A percentile compares a stretch with the other conserved stretches of the same genome.
Conservation (phyloP, 2,888 invertebrate genomes). For the Rapana venosa region DNA sequence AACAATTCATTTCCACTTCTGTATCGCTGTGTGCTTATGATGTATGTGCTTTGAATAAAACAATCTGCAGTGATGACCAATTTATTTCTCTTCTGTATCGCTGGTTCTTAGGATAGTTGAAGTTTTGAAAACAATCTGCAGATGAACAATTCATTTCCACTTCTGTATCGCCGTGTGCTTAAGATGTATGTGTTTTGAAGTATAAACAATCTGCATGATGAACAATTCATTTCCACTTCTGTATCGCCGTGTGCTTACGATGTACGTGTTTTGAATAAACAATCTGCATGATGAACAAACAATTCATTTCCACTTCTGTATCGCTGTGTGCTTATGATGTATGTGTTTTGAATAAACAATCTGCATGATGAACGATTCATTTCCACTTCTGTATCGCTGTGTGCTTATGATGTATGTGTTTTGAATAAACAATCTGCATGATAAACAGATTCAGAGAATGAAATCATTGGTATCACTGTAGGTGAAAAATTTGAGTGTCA, state of each 20-base stretch:
- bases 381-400: background rate
- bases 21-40: too few relatives aligned
- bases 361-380: background rate
- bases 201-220: background rate
- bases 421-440: background rate
- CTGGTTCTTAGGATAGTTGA: too few relatives aligned
- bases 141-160: background rate
- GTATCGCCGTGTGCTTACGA: too few relatives aligned
- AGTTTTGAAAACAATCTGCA: too few relatives aligned
- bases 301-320: background rate
- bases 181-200: too few relatives aligned
- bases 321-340: too few relatives aligned
- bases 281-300: background rate
- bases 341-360: background rate
- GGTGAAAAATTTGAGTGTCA: too few relatives aligned
- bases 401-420: too few relatives aligned
- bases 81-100: background rate
- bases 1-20: background rate
- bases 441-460: background rate
- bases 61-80: background rate
- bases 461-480: too few relatives aligned
- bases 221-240: background rate
- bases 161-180: too few relatives aligned
- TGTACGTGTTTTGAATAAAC: too few relatives aligned
- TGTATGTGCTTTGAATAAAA: too few relatives aligned